Evolutionary conservation across 2,113 vertebrate genomes (phyloP).

Genomic region (Rhegmatorhina hoffmannsi): DNA sequence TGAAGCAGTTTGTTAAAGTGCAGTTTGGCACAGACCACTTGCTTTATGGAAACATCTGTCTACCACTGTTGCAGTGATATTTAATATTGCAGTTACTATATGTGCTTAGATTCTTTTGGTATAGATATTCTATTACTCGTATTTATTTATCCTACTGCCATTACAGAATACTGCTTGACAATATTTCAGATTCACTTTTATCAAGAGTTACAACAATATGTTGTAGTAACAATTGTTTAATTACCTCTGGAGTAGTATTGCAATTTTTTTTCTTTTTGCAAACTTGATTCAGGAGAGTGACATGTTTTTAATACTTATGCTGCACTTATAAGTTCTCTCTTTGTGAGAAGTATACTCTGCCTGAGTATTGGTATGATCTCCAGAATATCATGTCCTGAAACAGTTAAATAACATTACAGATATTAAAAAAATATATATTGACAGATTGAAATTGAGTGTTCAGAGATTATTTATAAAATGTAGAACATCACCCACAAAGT

Average conservation of each 20-base stretch:
- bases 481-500: not conserved
- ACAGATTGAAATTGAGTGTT: slow-evolving; percentile 10
- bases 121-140: not conserved
- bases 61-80: not conserved
- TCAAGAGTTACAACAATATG: not conserved
- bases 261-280: not conserved
- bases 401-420: not conserved
- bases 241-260: not conserved
- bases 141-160: not conserved
- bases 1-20: not conserved
- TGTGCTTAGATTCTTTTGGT: not conserved
- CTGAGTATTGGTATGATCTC: not conserved
- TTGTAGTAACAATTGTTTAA: not conserved
- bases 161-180: not conserved
- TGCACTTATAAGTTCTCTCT: not conserved
- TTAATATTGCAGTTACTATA: not conserved
- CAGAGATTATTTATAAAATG: slow-evolving; percentile 1
- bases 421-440: not conserved
- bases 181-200: not conserved
- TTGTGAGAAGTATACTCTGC: not conserved
- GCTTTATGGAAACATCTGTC: not conserved
- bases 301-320: not conserved
- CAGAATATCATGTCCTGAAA: not conserved
- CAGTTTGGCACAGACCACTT: not conserved
- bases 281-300: not conserved